A percentile compares a stretch with the other conserved stretches of the same genome.
Evolutionary conservation across 1,140 invertebrate genomes (phyloP).

Genomic region (Aphis craccivora): DNA sequence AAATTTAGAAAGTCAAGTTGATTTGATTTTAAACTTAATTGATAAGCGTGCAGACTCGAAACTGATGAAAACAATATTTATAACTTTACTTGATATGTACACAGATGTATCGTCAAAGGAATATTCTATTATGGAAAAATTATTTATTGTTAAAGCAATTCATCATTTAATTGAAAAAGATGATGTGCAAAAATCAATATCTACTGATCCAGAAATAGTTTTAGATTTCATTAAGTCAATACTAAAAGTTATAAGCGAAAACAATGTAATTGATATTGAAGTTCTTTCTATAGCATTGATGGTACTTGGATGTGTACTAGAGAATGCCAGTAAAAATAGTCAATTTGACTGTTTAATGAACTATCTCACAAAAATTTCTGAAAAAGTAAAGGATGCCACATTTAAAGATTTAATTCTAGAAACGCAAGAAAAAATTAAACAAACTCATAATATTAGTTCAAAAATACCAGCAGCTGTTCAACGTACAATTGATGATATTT

Average conservation of each 20-base stretch:
- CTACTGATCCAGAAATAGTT: slow-evolving; percentile 64
- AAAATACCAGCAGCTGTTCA: slow-evolving; percentile 49
- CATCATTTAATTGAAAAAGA: slow-evolving; percentile 63
- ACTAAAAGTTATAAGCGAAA: slow-evolving; percentile 59
- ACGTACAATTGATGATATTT: slow-evolving; percentile 69
- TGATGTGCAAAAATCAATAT: slow-evolving; percentile 63
- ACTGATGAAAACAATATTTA: slow-evolving; percentile 51
- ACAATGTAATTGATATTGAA: slow-evolving; percentile 61
- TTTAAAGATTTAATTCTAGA: slow-evolving; percentile 62
- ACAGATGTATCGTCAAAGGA: slow-evolving; percentile 5
- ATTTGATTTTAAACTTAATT: slow-evolving; percentile 52
- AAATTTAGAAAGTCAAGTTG: slow-evolving; percentile 45
- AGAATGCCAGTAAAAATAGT: slow-evolving; percentile 60
- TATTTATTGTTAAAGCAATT: slow-evolving; percentile 64
- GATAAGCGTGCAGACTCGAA: slow-evolving; percentile 25
- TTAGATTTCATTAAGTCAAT: slow-evolving; percentile 64
- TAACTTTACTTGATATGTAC: slow-evolving; percentile 50
- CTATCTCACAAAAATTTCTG: slow-evolving; percentile 66
- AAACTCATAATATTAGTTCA: slow-evolving; percentile 62
- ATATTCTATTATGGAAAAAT: slow-evolving; percentile 60
- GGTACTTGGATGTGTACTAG: slow-evolving; percentile 65
- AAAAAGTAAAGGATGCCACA: slow-evolving; percentile 61
- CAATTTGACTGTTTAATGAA: slow-evolving; percentile 65
- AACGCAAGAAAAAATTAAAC: slow-evolving; percentile 61
- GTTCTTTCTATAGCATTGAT: slow-evolving; percentile 65